phyloP scores from a whole-genome alignment of 2,113 vertebrate species.

The Tragelaphus buxtoni region DNA sequence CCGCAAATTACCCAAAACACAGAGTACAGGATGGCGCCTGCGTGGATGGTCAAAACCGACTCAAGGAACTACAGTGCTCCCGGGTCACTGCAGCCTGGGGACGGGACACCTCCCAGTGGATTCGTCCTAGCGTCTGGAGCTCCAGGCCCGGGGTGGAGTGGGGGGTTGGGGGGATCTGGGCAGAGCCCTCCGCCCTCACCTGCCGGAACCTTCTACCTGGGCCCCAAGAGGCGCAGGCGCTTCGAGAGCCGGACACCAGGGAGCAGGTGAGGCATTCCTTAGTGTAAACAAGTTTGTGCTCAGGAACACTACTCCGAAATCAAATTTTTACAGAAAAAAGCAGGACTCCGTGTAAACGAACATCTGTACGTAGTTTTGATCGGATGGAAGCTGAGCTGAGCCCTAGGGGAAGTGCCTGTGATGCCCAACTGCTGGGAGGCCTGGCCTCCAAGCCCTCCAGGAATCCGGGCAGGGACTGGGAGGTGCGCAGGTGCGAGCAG shows the following conservation, averaged over 20 bases:
- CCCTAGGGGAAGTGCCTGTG: background rate
- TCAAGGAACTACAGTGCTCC: background rate
- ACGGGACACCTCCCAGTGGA: too few species aligned
- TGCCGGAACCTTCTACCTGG: background rate
- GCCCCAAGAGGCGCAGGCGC: background rate
- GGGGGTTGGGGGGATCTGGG: too few species aligned
- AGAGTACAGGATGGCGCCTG: background rate
- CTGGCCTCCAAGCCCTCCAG: background rate
- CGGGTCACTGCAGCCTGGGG: background rate
- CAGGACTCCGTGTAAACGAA: background rate
- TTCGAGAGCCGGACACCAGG: background rate
- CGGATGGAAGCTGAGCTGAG: fast-evolving
- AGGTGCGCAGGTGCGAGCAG: background rate
- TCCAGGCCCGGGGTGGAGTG: background rate
- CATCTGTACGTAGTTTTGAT: background rate
- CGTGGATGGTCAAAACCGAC: background rate
- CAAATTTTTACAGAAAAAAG: background rate
- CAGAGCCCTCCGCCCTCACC: background rate
- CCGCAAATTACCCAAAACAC: background rate
- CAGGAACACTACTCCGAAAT: background rate
- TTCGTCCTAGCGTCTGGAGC: background rate
- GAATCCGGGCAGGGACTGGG: background rate
- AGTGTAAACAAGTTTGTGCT: background rate
- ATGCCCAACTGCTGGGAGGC: background rate
- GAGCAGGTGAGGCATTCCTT: background rate